Base-by-base conservation (phyloP, 2,888 invertebrate species). In the Drosophila prolongata region DNA sequence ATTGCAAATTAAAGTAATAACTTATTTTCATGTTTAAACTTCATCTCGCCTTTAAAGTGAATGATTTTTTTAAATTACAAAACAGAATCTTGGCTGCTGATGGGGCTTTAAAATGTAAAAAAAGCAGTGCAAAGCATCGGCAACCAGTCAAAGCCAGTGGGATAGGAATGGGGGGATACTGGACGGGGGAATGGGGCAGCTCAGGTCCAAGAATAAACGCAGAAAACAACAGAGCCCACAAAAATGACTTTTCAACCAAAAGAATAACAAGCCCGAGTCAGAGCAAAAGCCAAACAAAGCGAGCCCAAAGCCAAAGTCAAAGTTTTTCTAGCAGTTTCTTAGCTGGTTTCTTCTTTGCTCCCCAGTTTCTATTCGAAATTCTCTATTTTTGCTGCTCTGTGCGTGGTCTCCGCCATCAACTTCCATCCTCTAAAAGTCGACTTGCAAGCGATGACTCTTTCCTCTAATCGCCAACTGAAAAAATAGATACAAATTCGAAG, bases 381-480 rank as follows among this genome's bases (percentile, higher is more conserved):
- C 27, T 44, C 40, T 47, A 35, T 60, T 65, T 35, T 13, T 19
- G 34, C 53, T 44, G 8, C 53, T 60, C 35, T 38, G 62, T 78
- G 81, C 84, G 76, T 80, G 85, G 79, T 75, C 70, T 56, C 35
- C 16, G 24, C 24, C 24, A 14, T 37, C 54, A 44, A 40, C 55
- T 52, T 44, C 72, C 38, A 70, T 65, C 40, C 49, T 52, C 69
- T 44, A 53, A 30, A 30, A 30, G 8, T 16, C 68, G 60, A 75
- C 85, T 67, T 82, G 82, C 82, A 82, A 81, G 88, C 79, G 86
- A 77, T 85, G 85, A 75, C 69, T 84, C 72, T 86, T 82, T 79
- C 54, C 60, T 37, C 60, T 37, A 24, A 40, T 49, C 62, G 47
- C 55, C 43, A 54, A 16, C 49, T 2, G n/a, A 10, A 46, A 61